Conservation (phyloP, 2,797 vertebrate genomes). For the Muscicapa striata region DNA sequence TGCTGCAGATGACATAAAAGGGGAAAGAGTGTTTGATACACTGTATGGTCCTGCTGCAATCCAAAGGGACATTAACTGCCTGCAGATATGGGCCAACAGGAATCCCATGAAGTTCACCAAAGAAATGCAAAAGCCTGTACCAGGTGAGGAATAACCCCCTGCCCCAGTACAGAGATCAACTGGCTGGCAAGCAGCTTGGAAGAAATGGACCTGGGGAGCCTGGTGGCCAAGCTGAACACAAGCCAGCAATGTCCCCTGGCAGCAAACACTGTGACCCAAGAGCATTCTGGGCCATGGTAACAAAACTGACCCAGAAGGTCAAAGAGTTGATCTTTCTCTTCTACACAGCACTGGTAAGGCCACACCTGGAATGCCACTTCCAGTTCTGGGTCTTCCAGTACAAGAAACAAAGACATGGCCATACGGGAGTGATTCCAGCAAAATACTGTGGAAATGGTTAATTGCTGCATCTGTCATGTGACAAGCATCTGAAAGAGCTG, state of each 20-base stretch:
- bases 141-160: not conserved
- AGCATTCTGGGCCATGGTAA: not conserved
- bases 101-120: not conserved
- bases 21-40: not conserved
- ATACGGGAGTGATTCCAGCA: not conserved
- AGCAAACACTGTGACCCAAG: not conserved
- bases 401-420: not conserved
- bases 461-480: not conserved
- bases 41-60: not conserved
- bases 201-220: not conserved
- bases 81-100: not conserved
- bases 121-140: not conserved
- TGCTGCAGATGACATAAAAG: not conserved
- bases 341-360: not conserved
- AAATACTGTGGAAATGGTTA: not conserved
- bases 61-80: not conserved
- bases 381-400: not conserved
- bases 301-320: not conserved
- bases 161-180: fast-evolving
- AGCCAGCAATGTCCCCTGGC: not conserved
- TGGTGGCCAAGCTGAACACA: not conserved
- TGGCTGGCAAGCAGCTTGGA: not conserved
- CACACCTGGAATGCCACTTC: not conserved
- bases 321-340: not conserved
- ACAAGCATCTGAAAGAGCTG: not conserved